Conservation (phyloP, 2,888 invertebrate genomes). For the Tachina grossa region DNA sequence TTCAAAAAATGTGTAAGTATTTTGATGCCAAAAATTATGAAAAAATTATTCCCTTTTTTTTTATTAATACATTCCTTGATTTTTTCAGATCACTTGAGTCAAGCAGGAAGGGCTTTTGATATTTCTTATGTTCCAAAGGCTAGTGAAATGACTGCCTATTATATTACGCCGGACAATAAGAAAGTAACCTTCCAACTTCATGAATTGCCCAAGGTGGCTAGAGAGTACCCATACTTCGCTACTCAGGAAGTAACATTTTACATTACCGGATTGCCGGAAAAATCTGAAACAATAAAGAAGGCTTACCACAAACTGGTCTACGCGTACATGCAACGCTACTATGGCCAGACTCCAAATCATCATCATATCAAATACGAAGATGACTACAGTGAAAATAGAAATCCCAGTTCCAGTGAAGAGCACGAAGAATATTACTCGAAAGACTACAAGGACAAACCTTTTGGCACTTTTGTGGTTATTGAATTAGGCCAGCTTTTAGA, state of each 20-base stretch:
- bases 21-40: neutral
- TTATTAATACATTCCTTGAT: too few species aligned
- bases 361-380: conserved; percentile 28
- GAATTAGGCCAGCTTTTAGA: conserved; percentile 77
- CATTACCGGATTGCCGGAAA: conserved; percentile 78
- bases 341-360: conserved; percentile 48
- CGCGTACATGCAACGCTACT: conserved; percentile 79
- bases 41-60: neutral
- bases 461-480: conserved; percentile 78
- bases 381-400: conserved; percentile 6
- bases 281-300: conserved; percentile 75
- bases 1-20: conserved; percentile 78
- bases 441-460: conserved; percentile 1
- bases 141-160: conserved; percentile 69
- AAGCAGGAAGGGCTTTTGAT: conserved; percentile 75
- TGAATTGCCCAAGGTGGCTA: conserved; percentile 73
- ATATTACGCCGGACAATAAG: conserved; percentile 43
- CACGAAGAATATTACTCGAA: neutral
- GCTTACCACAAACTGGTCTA: conserved; percentile 75
- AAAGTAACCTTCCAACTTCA: conserved; percentile 70
- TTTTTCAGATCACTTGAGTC: conserved; percentile 76
- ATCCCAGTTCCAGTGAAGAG: conserved; percentile 59
- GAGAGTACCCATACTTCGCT: conserved; percentile 74
- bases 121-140: conserved; percentile 74
- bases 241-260: conserved; percentile 79